Evolutionary conservation across 2,888 invertebrate genomes (phyloP), one percentile per base, ranked within the genome.

Genomic region (Pharmacophagus antenor): DNA sequence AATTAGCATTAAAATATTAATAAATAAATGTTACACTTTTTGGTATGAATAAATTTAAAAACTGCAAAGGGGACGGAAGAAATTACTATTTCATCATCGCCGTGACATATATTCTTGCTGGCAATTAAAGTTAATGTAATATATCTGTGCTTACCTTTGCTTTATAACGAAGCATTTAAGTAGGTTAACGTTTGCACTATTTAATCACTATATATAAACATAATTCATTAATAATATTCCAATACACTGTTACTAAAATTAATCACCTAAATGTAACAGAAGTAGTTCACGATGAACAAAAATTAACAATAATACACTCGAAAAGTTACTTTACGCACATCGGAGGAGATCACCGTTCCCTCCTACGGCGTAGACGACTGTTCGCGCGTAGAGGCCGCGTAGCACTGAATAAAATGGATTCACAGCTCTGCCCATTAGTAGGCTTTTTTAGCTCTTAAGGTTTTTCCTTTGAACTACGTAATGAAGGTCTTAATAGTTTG

Each of bases 331-430:
- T 70, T 71, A 67, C 68, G 63, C 62, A 25, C 61, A 53, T 53
- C 63, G 70, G 62, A 64, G 74, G 74, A 73, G 69, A 70, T 60
- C 72, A 73, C 58, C 70, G 71, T 76, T 76, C 72, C 55, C 63
- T 20, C 67, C 80, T 82, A 80, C 83, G 77, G 67, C 83, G 85
- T 85, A 85, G 85, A 71, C 82, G 82, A 74, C 83, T 77, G 79
- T 41, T 46, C 54, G 56, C 63, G 37, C 64, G 64, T 64, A 69
- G 66, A 63, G 53, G 51, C 48, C 67, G 63, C 64, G 64, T 63
- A 60, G 49, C 56, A 70, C 67, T 69, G 64, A 67, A 63, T 62
- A 59, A 49, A 60, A 65, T 63, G 63, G 67, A 70, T 65, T 67
- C 66, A 70, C 68, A 58, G 68, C 66, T 69, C 49, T 64, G 68